Conservation (phyloP, 2,888 invertebrate species). For the Sinodicranocentrus sp. region DNA sequence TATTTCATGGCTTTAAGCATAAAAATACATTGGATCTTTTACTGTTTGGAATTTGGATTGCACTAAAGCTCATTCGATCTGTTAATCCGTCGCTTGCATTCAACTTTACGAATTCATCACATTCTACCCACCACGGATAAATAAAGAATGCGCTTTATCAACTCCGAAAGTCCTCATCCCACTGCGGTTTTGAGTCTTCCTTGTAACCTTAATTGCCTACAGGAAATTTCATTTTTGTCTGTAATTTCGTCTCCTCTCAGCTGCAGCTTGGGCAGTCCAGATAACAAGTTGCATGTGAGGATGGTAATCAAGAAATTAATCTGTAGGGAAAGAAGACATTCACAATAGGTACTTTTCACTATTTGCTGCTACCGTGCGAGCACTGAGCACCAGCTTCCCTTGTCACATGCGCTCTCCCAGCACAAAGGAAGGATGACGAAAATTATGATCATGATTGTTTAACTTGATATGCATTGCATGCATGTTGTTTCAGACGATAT, state of each 20-base stretch:
- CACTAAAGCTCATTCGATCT: too few species aligned
- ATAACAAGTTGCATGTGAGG: background rate
- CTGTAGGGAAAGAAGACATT: slow-evolving; percentile 1
- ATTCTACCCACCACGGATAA: too few species aligned
- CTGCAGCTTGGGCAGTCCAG: background rate
- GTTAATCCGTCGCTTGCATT: too few species aligned
- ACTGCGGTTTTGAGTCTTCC: too few species aligned
- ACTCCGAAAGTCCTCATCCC: too few species aligned
- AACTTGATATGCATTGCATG: slow-evolving; percentile 25
- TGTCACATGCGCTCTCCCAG: slow-evolving; percentile 17
- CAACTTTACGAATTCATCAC: too few species aligned
- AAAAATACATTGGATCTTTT: too few species aligned
- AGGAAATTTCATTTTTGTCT: background rate
- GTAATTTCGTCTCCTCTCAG: background rate
- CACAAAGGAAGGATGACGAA: slow-evolving; percentile 39
- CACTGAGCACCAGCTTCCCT: slow-evolving; percentile 22
- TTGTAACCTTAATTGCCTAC: too few species aligned
- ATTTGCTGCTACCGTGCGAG: slow-evolving; percentile 8
- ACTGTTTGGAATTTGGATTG: too few species aligned
- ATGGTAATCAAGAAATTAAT: background rate
- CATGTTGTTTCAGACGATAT: slow-evolving; percentile 23
- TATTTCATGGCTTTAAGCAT: too few species aligned
- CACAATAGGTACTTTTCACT: slow-evolving; percentile 21
- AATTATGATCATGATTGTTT: slow-evolving; percentile 41
- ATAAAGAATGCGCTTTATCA: too few species aligned